Evolutionary conservation across 2,888 invertebrate genomes (phyloP).

Genomic region (Perithous albicinctus): DNA sequence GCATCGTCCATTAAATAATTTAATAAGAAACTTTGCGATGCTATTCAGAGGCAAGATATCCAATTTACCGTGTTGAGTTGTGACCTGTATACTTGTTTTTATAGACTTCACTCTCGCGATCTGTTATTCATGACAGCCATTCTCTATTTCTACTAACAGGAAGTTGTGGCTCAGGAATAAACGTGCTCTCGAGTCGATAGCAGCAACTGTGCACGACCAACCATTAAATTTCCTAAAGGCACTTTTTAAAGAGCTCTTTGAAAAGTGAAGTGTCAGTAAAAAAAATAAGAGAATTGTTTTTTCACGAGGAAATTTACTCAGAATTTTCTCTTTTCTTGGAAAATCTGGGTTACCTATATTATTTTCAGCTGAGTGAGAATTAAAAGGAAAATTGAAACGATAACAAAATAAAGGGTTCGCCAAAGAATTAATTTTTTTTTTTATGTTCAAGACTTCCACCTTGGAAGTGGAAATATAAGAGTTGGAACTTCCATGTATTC

Average conservation of each 20-base stretch:
- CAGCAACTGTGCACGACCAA: neutral
- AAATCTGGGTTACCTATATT: neutral
- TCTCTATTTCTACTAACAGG: neutral
- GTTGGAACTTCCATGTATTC: no score
- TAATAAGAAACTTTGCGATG: neutral
- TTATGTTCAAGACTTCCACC: no score
- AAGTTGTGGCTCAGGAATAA: neutral
- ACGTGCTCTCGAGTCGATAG: neutral
- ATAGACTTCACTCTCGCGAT: neutral
- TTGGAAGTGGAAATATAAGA: no score
- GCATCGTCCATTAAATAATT: neutral
- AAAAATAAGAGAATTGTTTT: neutral
- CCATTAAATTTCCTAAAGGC: neutral
- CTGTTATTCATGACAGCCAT: neutral
- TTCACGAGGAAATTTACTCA: neutral
- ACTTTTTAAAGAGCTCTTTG: neutral
- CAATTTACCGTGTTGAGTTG: neutral
- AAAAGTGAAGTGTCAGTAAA: neutral
- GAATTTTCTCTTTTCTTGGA: neutral
- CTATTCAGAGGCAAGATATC: no score
- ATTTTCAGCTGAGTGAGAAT: neutral
- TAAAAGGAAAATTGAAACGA: no score
- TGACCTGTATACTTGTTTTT: neutral
- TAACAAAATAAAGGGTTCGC: no score
- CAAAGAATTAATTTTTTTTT: no score